Base-by-base conservation (phyloP, 2,888 invertebrate genomes). In the Priocnemis perturbator region DNA sequence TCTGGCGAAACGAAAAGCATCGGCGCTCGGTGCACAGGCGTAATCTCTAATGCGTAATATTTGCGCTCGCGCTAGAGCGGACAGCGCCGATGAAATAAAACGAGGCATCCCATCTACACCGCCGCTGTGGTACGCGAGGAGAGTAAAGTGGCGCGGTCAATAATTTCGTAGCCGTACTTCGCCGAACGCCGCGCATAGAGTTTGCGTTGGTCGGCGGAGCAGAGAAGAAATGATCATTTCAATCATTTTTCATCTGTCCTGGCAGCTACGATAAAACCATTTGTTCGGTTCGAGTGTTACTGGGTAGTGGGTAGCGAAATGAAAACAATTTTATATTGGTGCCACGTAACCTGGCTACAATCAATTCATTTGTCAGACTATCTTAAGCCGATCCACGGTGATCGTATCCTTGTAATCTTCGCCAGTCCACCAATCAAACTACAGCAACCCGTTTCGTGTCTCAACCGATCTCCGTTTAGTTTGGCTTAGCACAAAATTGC, bases 41-140 rank as follows among this genome's bases (percentile, higher is more conserved):
- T 79, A 77, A 79, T 79, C 79, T 77, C 79, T 73, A 79, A 79
- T 79, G 79, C 75, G 77, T 79, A 79, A 79, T 79, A 79, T 79
- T 75, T 77, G 53, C 65, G 67, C 79, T 79, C 72, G 74, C 79
- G 71, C 55, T 67, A 69, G 66, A 68, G 71, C 69, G 75, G 71
- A 66, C 77, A 75, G 55, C 73, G 70, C 69, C 79, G 70, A 77
- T 79, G 75, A 79, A 79, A 77, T 53, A 75, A 72, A 73, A 68
- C 30, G 50, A 50, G 69, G 58, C 65, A 62, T 69, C 19, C 21
- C 15, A 37, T 37, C 37, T 11, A 7, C 37, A 11, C 7, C 11
- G 37, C 20, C 48, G 64, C 20, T n/a, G n/a, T n/a, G n/a, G n/a
- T n/a, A n/a, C n/a, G n/a, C n/a, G n/a, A n/a, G 52, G 37, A 47